Conservation (phyloP, 1,140 invertebrate genomes). For the Orius insidiosus region DNA sequence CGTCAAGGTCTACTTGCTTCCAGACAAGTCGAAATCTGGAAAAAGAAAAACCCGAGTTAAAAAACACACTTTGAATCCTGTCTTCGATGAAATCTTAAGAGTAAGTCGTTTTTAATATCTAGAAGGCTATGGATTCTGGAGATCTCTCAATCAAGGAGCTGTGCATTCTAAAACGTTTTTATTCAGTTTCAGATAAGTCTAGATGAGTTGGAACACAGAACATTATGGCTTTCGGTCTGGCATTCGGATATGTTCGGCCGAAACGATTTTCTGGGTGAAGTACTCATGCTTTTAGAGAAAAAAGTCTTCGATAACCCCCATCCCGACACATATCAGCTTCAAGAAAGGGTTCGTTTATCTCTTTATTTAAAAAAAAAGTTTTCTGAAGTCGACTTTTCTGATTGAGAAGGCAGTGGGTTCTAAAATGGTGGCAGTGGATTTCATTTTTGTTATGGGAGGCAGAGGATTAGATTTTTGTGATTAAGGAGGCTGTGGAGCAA, state of each 20-base stretch:
- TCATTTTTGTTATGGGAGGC: no score
- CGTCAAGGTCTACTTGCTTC: constrained; percentile 83
- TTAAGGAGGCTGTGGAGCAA: no score
- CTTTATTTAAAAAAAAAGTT: no score
- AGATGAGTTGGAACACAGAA: constrained; percentile 70
- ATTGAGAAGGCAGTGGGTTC: no score
- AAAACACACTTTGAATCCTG: constrained; percentile 86
- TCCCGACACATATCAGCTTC: constrained; percentile 75
- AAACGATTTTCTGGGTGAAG: constrained; percentile 93
- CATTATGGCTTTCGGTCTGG: constrained; percentile 91
- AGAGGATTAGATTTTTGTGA: no score
- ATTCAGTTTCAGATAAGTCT: constrained; percentile 61
- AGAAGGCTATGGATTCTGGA: no score
- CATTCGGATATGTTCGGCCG: constrained; percentile 94
- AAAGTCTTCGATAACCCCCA: constrained; percentile 81
- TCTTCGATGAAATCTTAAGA: constrained; percentile 92
- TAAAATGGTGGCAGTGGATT: no score
- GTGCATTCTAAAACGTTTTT: no score
- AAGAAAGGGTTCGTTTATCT: constrained; percentile 85
- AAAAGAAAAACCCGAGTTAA: constrained; percentile 95
- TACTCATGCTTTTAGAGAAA: constrained; percentile 71
- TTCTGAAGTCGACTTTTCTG: no score
- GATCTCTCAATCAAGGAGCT: no score
- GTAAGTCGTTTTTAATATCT: no score
- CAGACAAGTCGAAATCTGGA: constrained; percentile 87